Evolutionary conservation across 2,113 vertebrate genomes (phyloP), one percentile per base, ranked within the genome.

Genomic region (Halichoeres trimaculatus): DNA sequence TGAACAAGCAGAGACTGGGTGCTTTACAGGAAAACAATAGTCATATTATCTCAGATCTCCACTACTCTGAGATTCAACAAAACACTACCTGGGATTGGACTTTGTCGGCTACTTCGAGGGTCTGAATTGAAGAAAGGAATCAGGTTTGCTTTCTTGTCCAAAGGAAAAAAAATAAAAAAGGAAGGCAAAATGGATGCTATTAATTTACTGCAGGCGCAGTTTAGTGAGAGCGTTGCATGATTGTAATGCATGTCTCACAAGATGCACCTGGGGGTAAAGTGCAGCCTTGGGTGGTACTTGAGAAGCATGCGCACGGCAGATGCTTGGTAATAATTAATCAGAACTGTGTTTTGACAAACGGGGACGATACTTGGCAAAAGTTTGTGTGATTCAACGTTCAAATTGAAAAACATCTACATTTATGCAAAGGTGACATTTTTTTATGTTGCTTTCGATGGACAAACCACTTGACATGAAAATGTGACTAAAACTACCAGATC

Each of bases 261-360:
- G 59, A 84, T 88, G 86, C 90, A 91, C 90, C 82, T 93, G 86
- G 87, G 91, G 88, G 78, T 90, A 78, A 85, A 94, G 86, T 93
- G 83, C 85, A 91, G 85, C 81, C 86, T 89, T 85, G 57, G 89
- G 79, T 76, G 91, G 90, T 90, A 91, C 92, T 70, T 86, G 24
- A 52, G 71, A 91, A 85, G 69, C 70, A 78, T 72, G 90, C 88
- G 81, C 16, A 76, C 64, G 58, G 87, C 90, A 90, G 60, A 84
- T 78, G 85, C 76, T 92, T 88, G 69, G 80, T 92, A 92, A 94
- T 94, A 94, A 95, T 95, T 93, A 90, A 86, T 86, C 70, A 90
- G 85, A 93, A 94, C 90, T 88, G 73, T 30, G 48, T 76, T 93
- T 93, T 92, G 91, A 89, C 93, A 80, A 91, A 52, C 81, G 86